A percentile compares a stretch with the other conserved stretches of the same genome.
Conservation (phyloP, 2,888 invertebrate genomes). For the Acanthosepion esculentum region DNA sequence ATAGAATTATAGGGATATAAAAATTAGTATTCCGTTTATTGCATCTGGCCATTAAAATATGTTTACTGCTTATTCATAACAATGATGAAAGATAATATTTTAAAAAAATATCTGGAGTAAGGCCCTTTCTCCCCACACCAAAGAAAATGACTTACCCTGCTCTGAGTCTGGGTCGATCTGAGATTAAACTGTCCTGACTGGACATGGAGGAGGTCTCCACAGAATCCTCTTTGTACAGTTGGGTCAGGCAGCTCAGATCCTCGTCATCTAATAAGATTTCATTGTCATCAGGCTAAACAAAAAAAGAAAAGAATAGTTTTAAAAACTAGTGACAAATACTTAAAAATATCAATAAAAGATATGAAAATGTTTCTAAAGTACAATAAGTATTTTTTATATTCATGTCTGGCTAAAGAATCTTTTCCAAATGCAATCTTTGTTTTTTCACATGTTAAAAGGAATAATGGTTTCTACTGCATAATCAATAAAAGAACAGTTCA, state of each 20-base stretch:
- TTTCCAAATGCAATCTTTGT: no score
- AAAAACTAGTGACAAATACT: not conserved
- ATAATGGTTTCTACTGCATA: no score
- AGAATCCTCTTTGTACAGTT: conserved; percentile 68
- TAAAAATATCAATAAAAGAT: not conserved
- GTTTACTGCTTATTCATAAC: no score
- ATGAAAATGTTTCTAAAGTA: no score
- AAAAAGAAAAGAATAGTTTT: not conserved
- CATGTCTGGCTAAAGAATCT: no score
- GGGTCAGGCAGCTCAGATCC: conserved; percentile 57
- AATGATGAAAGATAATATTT: not conserved
- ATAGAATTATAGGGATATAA: no score
- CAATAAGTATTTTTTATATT: no score
- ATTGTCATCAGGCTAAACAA: conserved; percentile 66
- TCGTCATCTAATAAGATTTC: conserved; percentile 55
- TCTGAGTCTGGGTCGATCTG: conserved; percentile 59
- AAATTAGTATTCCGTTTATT: no score
- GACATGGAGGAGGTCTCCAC: conserved; percentile 72
- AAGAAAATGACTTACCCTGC: conserved; percentile 59
- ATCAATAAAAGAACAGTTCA: no score
- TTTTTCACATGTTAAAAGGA: no score
- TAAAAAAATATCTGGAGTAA: not conserved
- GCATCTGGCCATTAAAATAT: no score
- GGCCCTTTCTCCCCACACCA: no score
- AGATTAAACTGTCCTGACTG: conserved; percentile 69